Evolutionary conservation across 2,888 invertebrate genomes (phyloP).

Genomic region (Eremobia ochroleuca): DNA sequence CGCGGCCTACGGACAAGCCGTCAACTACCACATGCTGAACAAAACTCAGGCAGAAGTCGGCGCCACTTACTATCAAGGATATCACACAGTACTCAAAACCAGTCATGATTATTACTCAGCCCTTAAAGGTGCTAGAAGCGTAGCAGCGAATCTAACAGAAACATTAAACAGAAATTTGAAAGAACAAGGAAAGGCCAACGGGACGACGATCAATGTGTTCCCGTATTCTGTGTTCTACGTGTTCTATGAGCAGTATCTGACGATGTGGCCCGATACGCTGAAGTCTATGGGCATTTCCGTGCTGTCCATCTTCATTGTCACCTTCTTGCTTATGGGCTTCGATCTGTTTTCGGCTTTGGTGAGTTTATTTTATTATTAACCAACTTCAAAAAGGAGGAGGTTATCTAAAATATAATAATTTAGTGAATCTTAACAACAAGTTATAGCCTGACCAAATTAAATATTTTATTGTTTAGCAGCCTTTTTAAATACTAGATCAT

Average conservation of each 20-base stretch:
- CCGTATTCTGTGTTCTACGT: constrained; percentile 99
- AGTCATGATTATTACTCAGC: constrained; percentile 98
- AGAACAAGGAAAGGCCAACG: constrained; percentile 80
- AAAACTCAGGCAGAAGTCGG: constrained; percentile 85
- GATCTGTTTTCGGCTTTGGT: constrained; percentile 96
- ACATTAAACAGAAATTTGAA: constrained; percentile 89
- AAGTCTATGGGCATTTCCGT: constrained; percentile 97
- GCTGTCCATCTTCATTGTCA: constrained; percentile 98
- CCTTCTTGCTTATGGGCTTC: constrained; percentile 97
- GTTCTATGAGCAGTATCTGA: constrained; percentile 99
- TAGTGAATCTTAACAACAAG: background rate
- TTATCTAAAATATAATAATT: background rate
- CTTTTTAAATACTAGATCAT: background rate
- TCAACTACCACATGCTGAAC: constrained; percentile 90
- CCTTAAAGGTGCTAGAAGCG: constrained; percentile 94
- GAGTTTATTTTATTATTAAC: constrained; percentile 68
- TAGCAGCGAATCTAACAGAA: constrained; percentile 96
- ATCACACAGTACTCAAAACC: constrained; percentile 97
- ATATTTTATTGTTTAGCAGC: background rate
- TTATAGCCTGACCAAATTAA: background rate
- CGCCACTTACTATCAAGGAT: constrained; percentile 95
- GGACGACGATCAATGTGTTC: constrained; percentile 92
- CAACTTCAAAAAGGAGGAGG: too few species aligned
- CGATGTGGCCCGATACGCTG: constrained; percentile 98
- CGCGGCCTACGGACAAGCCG: constrained; percentile 95